phyloP scores from a whole-genome alignment of 2,113 vertebrate species.

The Poecile atricapillus region DNA sequence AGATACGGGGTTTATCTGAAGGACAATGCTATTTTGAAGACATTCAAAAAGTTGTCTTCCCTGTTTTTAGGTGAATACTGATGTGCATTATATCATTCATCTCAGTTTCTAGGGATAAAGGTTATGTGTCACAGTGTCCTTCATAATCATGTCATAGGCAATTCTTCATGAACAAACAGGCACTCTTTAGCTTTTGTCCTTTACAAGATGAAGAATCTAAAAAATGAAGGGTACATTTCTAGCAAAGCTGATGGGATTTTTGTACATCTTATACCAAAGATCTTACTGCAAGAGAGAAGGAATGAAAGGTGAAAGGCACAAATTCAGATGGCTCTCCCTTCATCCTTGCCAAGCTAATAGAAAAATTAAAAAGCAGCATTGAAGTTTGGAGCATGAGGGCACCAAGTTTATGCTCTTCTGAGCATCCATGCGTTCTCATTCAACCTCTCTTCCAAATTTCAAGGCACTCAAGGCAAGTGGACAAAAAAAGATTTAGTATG shows the following conservation, averaged over 20 bases:
- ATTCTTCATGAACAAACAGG: neutral
- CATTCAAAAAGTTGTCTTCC: neutral
- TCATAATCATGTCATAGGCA: neutral
- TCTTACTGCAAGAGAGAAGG: neutral
- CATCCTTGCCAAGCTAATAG: neutral
- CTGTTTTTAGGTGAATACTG: neutral
- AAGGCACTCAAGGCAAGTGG: neutral
- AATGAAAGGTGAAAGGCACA: neutral
- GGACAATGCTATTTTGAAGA: neutral
- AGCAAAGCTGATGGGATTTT: neutral
- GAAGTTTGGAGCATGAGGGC: neutral
- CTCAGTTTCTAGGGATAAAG: neutral
- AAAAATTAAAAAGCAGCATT: neutral
- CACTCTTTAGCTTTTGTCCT: neutral
- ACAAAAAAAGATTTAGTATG: neutral
- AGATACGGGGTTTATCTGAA: neutral
- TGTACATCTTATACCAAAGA: neutral
- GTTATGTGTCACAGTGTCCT: neutral
- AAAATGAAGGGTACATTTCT: neutral
- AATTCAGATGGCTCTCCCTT: neutral
- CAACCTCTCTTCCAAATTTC: neutral
- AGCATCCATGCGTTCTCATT: neutral
- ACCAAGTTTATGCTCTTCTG: neutral
- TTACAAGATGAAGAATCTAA: neutral
- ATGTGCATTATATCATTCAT: neutral